phyloP scores from a whole-genome alignment of 2,888 invertebrate genomes.

The Euclidia mi region DNA sequence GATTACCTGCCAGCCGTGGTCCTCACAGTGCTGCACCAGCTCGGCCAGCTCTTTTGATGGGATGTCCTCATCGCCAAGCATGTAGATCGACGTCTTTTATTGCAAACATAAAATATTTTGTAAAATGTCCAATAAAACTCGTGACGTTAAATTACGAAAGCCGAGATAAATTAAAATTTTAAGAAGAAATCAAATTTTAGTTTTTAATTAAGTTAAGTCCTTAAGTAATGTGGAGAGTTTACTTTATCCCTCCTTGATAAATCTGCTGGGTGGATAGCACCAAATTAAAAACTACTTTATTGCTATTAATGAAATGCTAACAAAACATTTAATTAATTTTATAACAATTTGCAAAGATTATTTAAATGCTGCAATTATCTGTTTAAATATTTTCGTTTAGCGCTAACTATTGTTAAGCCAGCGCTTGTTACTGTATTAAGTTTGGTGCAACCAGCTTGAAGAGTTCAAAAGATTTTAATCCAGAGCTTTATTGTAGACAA shows the following conservation, averaged over 20 bases:
- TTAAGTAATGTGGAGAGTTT: slow-evolving; percentile 42
- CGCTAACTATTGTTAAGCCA: slow-evolving; percentile 22
- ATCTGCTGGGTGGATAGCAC: slow-evolving; percentile 27
- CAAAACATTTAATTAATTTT: slow-evolving; percentile 13
- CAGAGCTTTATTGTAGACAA: slow-evolving; percentile 72
- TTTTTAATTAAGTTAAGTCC: slow-evolving; percentile 49
- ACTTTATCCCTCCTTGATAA: slow-evolving; percentile 35
- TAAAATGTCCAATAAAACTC: slow-evolving; percentile 32
- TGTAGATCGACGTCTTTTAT: no score
- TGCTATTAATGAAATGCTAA: slow-evolving; percentile 28
- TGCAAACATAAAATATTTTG: slow-evolving; percentile 37
- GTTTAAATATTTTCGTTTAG: slow-evolving; percentile 3
- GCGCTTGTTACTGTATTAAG: slow-evolving; percentile 34
- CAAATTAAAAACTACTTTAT: slow-evolving; percentile 32
- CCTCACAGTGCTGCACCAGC: no score
- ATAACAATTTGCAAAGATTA: slow-evolving; percentile 1
- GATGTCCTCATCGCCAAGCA: no score
- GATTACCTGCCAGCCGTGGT: no score
- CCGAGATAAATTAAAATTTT: slow-evolving; percentile 28
- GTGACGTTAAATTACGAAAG: slow-evolving; percentile 33
- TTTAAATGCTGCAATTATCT: not conserved
- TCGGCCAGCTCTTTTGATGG: no score
- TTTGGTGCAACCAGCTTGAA: slow-evolving; percentile 47
- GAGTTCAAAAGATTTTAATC: slow-evolving; percentile 74
- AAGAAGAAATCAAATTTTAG: slow-evolving; percentile 30